Percentiles rank a stretch among this genome's conserved stretches.
These are phyloP conservation scores for Sinotaia quadrata DNA, from an alignment of 2,888 invertebrate species.

Conservation along the genomic window DNA sequence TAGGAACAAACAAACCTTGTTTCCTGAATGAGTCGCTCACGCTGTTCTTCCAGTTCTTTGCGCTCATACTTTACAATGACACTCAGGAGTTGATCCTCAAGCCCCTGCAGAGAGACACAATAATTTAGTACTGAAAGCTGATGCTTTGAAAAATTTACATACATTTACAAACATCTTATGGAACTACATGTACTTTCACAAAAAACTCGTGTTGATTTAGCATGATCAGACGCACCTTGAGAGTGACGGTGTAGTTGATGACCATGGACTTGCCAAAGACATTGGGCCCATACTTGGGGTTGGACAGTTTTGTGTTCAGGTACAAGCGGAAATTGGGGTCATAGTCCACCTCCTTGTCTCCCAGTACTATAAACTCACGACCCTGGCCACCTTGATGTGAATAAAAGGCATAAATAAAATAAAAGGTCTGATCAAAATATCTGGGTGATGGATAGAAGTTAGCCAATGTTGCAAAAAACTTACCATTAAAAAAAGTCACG, in stretches of 20 bases:
- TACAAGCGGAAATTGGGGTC: slow-evolving; percentile 91
- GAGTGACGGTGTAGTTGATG: slow-evolving; percentile 92
- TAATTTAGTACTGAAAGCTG: background rate
- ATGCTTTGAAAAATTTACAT: background rate
- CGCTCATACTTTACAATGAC: slow-evolving; percentile 91
- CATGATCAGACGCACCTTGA: slow-evolving; percentile 76
- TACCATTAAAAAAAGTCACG: no score
- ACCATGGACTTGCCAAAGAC: slow-evolving; percentile 90
- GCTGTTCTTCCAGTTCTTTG: slow-evolving; percentile 88
- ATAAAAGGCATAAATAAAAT: no score
- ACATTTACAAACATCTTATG: no score
- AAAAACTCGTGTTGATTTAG: background rate
- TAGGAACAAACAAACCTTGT: slow-evolving; percentile 75
- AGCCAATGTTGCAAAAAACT: no score
- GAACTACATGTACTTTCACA: no score
- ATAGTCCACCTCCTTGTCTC: slow-evolving; percentile 91
- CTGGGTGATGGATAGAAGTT: no score
- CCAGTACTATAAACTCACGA: slow-evolving; percentile 86
- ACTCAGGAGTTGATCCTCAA: slow-evolving; percentile 91
- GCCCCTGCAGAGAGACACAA: slow-evolving; percentile 78
- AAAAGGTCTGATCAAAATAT: no score
- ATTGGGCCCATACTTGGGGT: slow-evolving; percentile 89
- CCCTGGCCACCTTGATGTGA: slow-evolving; percentile 80
- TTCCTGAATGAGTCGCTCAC: slow-evolving; percentile 86
- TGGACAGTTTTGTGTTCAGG: slow-evolving; percentile 89